Evolutionary conservation across 2,113 vertebrate species (phyloP).

Genomic region (Talpa occidentalis): DNA sequence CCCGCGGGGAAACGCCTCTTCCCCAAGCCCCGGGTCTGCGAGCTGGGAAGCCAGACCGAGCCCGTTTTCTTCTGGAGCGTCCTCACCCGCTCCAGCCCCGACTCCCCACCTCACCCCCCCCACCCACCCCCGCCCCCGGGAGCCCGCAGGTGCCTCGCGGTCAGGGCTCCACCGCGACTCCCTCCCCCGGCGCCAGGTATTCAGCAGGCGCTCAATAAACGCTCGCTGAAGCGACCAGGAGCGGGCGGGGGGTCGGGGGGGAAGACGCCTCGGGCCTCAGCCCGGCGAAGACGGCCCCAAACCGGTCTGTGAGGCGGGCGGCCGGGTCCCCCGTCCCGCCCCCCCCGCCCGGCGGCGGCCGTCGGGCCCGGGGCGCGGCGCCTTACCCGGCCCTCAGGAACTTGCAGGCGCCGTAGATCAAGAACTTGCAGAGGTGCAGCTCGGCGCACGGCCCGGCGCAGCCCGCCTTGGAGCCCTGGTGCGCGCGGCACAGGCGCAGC

Average conservation of each 20-base stretch:
- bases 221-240: neutral
- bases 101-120: neutral
- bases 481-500: conserved; percentile 81
- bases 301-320: neutral
- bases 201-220: neutral
- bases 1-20: too few relatives aligned
- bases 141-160: neutral
- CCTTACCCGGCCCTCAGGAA: conserved; percentile 81
- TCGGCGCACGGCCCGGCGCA: conserved; percentile 79
- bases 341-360: too few relatives aligned
- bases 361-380: neutral
- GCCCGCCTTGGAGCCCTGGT: conserved; percentile 53
- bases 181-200: neutral
- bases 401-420: conserved; percentile 84
- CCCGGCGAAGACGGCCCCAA: fast-evolving
- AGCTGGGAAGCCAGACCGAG: neutral
- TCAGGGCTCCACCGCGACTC: too few relatives aligned
- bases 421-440: conserved; percentile 87
- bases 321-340: too few relatives aligned
- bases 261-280: fast-evolving
- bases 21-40: neutral
- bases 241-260: too few relatives aligned
- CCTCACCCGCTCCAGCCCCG: fast-evolving
- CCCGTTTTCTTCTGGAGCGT: neutral
- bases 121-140: too few relatives aligned